Base-by-base conservation (phyloP, 2,797 vertebrate species). In the Gymnothorax reevesii region DNA sequence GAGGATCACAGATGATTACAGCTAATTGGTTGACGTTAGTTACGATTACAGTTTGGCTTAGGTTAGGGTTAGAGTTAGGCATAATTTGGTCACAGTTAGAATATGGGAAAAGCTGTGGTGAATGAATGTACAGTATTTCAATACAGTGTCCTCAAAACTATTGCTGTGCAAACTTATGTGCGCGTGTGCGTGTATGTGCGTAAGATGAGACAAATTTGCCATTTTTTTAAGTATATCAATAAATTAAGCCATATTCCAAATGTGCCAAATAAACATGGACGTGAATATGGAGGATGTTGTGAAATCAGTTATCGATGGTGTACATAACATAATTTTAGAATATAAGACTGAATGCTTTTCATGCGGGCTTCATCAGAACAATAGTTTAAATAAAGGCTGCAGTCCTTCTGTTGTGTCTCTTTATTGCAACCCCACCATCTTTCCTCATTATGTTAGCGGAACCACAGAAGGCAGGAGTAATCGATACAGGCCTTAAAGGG, bases 401-500 rank as follows among this genome's bases (percentile, higher is more conserved):
- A 33, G 66, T 54, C 25, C 57, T 33, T 22, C 25, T 85, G 57
- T 25, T 80, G 59, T 57, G 54, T 2, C 52, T 54, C 59, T 49
- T 42, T 42, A 42, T 42, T 33, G 15, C 54, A 2, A 54, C 69
- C 52, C n/a, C 83, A 64, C 82, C 77, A 33, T 27, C 62, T 12
- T 84, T 71, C 55, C n/a, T 25, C 42, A 83, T 86, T 60, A 83
- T 85, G 86, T 84, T 86, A 87, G 84, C 22, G 55, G 79, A 57
- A n/a, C 83, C 12, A 82, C 87, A 57, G 17, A 42, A 69, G 10
- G 83, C 87, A 57, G 17, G 49, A 69, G 82, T 60, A 75, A 84
- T 85, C 85, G 84, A 86, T 88, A 60, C 2, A 86, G 25, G 57
- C 55, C 55, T 86, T 64, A 77, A 49, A 87, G 84, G 66, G 85